These are phyloP conservation scores for Rhamphomyia laevipes DNA, from an alignment of 2,888 invertebrate species.

Conservation along the genomic window DNA sequence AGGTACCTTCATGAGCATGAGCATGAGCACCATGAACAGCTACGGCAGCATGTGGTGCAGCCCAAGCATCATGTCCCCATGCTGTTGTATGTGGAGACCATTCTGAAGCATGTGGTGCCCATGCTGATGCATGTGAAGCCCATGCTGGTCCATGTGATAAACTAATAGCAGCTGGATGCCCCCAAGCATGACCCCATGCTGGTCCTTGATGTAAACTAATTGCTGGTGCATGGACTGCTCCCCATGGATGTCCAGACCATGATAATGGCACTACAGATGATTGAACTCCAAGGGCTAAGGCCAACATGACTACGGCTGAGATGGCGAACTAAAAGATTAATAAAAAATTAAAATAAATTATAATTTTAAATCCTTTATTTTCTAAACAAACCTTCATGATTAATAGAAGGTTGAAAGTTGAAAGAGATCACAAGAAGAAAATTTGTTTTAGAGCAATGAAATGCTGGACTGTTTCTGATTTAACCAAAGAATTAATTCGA, in stretches of 20 bases:
- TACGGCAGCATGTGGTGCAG: constrained; percentile 24
- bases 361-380: not conserved
- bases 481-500: not conserved
- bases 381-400: not conserved
- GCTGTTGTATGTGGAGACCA: constrained; percentile 27
- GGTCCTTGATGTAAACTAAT: too few relatives aligned
- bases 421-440: not conserved
- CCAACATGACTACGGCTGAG: constrained; percentile 33
- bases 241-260: too few relatives aligned
- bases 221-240: not conserved
- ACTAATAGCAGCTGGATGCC: constrained; percentile 11
- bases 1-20: constrained; percentile 29
- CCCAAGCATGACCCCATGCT: too few relatives aligned
- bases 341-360: not conserved
- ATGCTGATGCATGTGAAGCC: too few relatives aligned
- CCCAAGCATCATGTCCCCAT: too few relatives aligned
- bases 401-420: not conserved
- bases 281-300: constrained; percentile 31
- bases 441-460: too few relatives aligned
- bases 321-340: constrained; percentile 27
- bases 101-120: constrained; percentile 22
- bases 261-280: constrained; percentile 23
- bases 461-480: not conserved
- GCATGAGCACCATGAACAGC: constrained; percentile 29
- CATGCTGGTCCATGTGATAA: not conserved